Percentiles rank a stretch among this genome's conserved stretches.
Evolutionary conservation across 2,113 vertebrate species (phyloP).

Genomic region (Lepisosteus oculatus): DNA sequence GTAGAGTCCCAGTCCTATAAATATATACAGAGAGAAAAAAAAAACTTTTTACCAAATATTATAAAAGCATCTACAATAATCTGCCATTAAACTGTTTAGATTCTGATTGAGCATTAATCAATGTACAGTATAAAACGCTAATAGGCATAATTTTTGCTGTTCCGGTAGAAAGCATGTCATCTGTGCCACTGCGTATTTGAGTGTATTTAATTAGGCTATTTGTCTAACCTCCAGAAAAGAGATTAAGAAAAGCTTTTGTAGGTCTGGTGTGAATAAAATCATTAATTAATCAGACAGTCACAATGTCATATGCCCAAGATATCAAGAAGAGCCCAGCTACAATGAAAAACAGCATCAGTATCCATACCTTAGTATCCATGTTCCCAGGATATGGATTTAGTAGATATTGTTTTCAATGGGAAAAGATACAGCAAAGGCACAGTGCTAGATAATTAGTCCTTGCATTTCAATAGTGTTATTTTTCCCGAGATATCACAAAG

Average conservation of each 20-base stretch:
- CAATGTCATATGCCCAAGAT: background rate
- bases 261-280: background rate
- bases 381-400: background rate
- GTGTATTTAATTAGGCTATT: background rate
- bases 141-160: background rate
- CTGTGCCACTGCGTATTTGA: background rate
- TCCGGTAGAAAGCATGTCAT: background rate
- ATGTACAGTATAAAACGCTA: constrained; percentile 1
- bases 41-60: no score
- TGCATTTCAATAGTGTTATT: no score
- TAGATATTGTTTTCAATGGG: no score
- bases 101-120: constrained; percentile 1
- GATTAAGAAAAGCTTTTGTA: background rate
- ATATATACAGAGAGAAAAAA: no score
- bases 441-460: no score
- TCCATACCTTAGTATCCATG: background rate
- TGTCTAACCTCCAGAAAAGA: background rate
- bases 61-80: no score
- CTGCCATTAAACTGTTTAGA: background rate
- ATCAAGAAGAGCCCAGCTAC: background rate
- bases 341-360: background rate
- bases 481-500: no score
- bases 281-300: background rate
- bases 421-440: no score
- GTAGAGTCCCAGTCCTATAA: no score